Evolutionary conservation across 2,113 vertebrate genomes (phyloP).

Genomic region (Hymenochirus boettgeri): DNA sequence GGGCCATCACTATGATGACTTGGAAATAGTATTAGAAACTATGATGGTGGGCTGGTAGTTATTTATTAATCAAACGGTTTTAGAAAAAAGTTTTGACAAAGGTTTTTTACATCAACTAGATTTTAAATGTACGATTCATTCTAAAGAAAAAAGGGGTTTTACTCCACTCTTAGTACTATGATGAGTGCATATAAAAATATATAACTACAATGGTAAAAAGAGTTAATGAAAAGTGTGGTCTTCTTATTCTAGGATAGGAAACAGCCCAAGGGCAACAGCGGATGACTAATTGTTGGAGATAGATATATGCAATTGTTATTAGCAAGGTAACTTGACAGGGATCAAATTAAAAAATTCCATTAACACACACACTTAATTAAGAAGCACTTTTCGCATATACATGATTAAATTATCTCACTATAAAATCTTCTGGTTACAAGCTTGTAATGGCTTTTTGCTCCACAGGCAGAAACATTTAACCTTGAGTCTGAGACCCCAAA

Average conservation of each 20-base stretch:
- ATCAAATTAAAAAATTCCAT: slow-evolving; percentile 99
- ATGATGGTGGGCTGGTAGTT: too few relatives aligned
- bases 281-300: slow-evolving; percentile 99
- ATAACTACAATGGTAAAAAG: slow-evolving; percentile 81
- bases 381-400: slow-evolving; percentile 99
- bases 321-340: slow-evolving; percentile 99
- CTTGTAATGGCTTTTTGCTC: slow-evolving; percentile 93
- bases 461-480: slow-evolving; percentile 79
- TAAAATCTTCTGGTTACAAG: slow-evolving; percentile 96
- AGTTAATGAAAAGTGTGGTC: slow-evolving; percentile 74
- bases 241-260: slow-evolving; percentile 81
- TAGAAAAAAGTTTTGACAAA: too few relatives aligned
- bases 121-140: too few relatives aligned
- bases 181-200: too few relatives aligned
- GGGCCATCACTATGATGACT: too few relatives aligned
- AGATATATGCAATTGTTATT: slow-evolving; percentile 99
- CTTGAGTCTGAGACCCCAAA: slow-evolving; percentile 73
- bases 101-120: too few relatives aligned
- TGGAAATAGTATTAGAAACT: too few relatives aligned
- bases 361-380: slow-evolving; percentile 99
- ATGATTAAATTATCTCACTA: slow-evolving; percentile 99
- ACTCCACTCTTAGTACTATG: too few relatives aligned
- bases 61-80: too few relatives aligned
- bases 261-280: slow-evolving; percentile 99
- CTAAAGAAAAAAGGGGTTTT: too few relatives aligned